A percentile compares a stretch with the other conserved stretches of the same genome.
Conservation (phyloP, 2,113 vertebrate genomes). For the Cercopithecus mona region DNA sequence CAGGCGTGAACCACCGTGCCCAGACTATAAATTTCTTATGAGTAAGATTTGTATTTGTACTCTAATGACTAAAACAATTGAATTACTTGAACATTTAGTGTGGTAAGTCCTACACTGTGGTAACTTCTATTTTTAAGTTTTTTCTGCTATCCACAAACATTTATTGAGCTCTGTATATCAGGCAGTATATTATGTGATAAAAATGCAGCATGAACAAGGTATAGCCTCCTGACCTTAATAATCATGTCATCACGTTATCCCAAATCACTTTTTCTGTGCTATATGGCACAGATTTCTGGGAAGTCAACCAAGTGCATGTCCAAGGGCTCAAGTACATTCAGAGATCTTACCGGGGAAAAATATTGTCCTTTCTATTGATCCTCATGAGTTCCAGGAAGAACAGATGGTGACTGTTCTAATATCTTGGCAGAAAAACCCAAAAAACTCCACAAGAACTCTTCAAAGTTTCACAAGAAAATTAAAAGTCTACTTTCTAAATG, state of each 20-base stretch:
- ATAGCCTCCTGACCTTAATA: neutral
- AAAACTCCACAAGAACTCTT: neutral
- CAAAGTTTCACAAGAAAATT: conserved; percentile 26
- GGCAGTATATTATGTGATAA: neutral
- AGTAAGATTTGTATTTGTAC: neutral
- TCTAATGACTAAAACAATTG: neutral
- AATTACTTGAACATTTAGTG: neutral
- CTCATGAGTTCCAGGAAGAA: neutral
- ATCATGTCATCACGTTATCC: neutral
- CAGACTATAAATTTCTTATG: neutral
- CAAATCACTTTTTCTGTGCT: neutral
- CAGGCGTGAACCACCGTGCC: too few relatives aligned
- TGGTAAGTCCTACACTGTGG: neutral
- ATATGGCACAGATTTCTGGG: neutral
- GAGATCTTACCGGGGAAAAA: neutral
- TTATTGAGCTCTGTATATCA: neutral
- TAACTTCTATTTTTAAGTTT: neutral
- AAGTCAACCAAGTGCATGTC: neutral
- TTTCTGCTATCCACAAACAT: neutral
- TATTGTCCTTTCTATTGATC: neutral
- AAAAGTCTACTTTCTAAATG: neutral
- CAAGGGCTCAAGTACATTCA: neutral
- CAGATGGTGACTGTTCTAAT: neutral
- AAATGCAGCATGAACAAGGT: neutral
- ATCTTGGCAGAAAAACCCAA: neutral